These are phyloP conservation scores for Hydrotaea diabolus DNA, from an alignment of 2,888 invertebrate species.

Conservation along the genomic window DNA sequence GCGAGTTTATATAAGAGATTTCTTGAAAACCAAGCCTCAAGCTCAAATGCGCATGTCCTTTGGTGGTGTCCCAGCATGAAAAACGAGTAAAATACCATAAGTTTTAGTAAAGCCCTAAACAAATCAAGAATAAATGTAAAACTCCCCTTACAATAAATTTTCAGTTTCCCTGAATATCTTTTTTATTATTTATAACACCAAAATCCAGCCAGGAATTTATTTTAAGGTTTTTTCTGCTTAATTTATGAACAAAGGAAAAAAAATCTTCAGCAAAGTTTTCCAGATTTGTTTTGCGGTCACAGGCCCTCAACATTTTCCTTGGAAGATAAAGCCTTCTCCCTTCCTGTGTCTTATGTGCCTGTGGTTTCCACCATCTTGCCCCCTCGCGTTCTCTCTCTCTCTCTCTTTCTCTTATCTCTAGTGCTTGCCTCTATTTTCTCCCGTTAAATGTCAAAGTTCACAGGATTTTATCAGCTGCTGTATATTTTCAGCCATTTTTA, in stretches of 20 bases:
- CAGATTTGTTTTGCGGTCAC: neutral
- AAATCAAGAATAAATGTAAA: neutral
- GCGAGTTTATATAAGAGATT: slow-evolving; percentile 58
- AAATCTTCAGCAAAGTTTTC: neutral
- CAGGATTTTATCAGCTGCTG: slow-evolving; percentile 38
- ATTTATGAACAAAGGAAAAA: no score
- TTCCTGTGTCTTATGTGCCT: neutral
- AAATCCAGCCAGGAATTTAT: neutral
- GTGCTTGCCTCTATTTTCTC: slow-evolving; percentile 1
- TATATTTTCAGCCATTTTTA: neutral
- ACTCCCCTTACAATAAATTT: no score
- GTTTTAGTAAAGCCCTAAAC: neutral
- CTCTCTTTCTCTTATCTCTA: neutral
- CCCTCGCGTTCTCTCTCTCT: neutral
- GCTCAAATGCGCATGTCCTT: slow-evolving; percentile 50
- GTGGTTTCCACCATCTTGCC: neutral
- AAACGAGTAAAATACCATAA: neutral
- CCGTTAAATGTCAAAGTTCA: slow-evolving; percentile 59
- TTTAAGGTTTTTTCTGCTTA: no score
- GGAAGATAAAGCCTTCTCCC: neutral
- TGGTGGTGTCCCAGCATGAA: neutral
- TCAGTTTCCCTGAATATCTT: no score
- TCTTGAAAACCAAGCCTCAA: neutral
- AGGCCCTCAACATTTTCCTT: neutral
- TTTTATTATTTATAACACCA: neutral